Evolutionary conservation across 2,888 invertebrate genomes (phyloP), one percentile per base, ranked within the genome.

Genomic region (Dolomedes plantarius): DNA sequence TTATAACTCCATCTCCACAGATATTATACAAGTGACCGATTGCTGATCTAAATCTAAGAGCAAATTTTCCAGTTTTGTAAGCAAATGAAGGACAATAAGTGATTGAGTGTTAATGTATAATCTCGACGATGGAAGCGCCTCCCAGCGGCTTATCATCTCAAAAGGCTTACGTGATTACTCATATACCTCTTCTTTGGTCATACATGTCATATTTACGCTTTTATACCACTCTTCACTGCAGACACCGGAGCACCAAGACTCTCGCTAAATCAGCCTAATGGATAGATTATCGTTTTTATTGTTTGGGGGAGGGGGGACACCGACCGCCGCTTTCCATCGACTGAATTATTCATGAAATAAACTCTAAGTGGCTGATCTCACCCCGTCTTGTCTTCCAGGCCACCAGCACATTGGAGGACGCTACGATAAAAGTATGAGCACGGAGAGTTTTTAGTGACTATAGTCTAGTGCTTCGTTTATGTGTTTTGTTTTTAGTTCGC

Each of bases 261-360:
- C 67, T 31, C 77, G 67, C 77, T 77, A 85, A 85, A 85, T 85
- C 83, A 85, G 71, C 62, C 72, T 85, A 85, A 85, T 85, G 83
- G 83, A 85, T 72, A 85, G 83, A 85, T 85, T 85, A 85, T 85
- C 83, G 83, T 85, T 85, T 85, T 85, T 85, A 85, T 85, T 85
- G 83, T 85, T 85, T 85, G 83, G 76, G 36, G 41, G 46, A 39
- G 62, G 72, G 36, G 41, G 46, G 39, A 62, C 77, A 77, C 68
- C 83, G 77, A 56, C 56, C 83, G 72, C 76, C 67, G 72, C 72
- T 67, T 50, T 41, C 36, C 3, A 32, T n/a, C 16, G 11, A 29
- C 65, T 85, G 83, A 85, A 85, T 85, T 73, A 85, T 85, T 85
- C 83, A 85, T 85, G 83, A 85, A 85, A 85, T 85, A 85, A 85